Conservation (phyloP, 2,888 invertebrate genomes). For the Cerastoderma edule region DNA sequence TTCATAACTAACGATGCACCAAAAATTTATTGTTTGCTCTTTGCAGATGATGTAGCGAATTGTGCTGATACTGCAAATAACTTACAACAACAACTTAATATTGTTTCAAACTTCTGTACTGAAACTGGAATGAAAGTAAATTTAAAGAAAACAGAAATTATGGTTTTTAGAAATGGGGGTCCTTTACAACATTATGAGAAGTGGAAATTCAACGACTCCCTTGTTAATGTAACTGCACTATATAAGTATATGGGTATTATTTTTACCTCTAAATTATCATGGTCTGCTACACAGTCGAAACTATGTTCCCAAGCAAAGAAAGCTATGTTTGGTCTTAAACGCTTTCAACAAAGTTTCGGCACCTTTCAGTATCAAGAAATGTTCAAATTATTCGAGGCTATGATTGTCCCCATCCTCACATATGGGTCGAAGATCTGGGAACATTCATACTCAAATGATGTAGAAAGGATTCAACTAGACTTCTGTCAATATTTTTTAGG, state of each 20-base stretch:
- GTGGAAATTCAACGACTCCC: not conserved
- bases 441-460: not conserved
- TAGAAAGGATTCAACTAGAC: not conserved
- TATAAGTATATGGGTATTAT: slow-evolving; percentile 6
- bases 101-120: slow-evolving; percentile 4
- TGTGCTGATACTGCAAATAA: slow-evolving; percentile 11
- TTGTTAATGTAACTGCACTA: not conserved
- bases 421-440: slow-evolving; percentile 24
- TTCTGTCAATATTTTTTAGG: not conserved
- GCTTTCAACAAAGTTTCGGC: slow-evolving; percentile 10
- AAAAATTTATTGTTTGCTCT: not conserved
- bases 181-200: not conserved
- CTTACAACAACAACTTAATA: slow-evolving; percentile 12
- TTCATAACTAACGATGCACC: not conserved
- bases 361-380: not conserved
- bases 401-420: not conserved
- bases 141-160: slow-evolving; percentile 5
- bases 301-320: slow-evolving; percentile 7
- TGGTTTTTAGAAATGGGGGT: slow-evolving; percentile 14
- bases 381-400: slow-evolving; percentile 23
- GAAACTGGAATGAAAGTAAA: slow-evolving; percentile 15
- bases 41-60: no score
- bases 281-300: not conserved
- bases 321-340: no score
- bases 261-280: no score